phyloP scores from a whole-genome alignment of 2,113 vertebrate genomes.

The Oceanodroma tethys region DNA sequence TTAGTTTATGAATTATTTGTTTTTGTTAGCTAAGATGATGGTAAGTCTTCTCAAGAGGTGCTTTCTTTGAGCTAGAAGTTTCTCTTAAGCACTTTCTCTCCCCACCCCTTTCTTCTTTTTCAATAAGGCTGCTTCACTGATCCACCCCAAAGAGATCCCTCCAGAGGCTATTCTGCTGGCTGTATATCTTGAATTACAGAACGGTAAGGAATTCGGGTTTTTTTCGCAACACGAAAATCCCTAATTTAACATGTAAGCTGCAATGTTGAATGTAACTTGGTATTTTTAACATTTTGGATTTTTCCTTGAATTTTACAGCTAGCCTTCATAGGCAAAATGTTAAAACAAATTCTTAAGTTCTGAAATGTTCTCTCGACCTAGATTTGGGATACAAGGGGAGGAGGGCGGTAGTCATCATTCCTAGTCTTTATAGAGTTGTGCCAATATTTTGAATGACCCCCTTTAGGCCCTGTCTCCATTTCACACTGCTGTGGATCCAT shows the following conservation, averaged over 20 bases:
- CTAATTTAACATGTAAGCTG: not conserved
- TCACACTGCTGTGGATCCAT: not conserved
- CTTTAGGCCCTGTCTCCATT: not conserved
- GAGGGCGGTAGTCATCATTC: not conserved
- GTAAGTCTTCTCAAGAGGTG: not conserved
- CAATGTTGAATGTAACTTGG: not conserved
- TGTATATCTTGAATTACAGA: slow-evolving; percentile 95
- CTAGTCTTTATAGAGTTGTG: not conserved
- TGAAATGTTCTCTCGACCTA: not conserved
- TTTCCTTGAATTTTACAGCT: not conserved
- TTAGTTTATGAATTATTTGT: not conserved
- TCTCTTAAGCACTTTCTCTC: not conserved
- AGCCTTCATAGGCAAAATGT: not conserved
- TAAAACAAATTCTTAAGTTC: not conserved
- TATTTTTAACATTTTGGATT: not conserved
- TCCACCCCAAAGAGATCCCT: slow-evolving; percentile 94
- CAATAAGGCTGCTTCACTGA: slow-evolving; percentile 89
- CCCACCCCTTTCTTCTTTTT: not conserved
- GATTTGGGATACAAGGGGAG: not conserved
- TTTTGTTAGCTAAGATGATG: not conserved
- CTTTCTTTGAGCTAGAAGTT: not conserved
- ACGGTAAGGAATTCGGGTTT: slow-evolving; percentile 75
- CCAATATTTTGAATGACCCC: not conserved
- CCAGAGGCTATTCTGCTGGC: slow-evolving; percentile 95
- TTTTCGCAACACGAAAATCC: not conserved